Percentiles rank a stretch among this genome's conserved stretches.
These are phyloP conservation scores for Pandemis heparana DNA, from an alignment of 2,888 invertebrate genomes.

Conservation along the genomic window DNA sequence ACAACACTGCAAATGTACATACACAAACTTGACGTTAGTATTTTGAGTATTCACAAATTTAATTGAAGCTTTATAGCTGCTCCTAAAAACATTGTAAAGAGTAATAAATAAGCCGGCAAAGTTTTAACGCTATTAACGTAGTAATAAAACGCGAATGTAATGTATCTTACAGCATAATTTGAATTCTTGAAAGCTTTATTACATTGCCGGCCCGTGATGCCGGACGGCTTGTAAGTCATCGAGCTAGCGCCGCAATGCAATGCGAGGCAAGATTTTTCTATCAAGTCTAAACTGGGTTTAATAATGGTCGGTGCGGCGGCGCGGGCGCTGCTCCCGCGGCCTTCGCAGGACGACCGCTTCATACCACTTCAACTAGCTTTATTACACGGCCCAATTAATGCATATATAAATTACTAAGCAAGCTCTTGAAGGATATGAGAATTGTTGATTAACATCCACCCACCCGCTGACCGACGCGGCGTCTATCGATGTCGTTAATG, in stretches of 20 bases:
- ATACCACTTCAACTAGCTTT: background rate
- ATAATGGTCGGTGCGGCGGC: background rate
- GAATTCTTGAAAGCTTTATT: too few relatives aligned
- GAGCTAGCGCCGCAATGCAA: too few relatives aligned
- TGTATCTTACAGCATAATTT: background rate
- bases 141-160: background rate
- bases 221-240: too few relatives aligned
- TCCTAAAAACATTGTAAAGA: background rate
- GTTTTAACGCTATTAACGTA: background rate
- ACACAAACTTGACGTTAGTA: background rate
- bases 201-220: too few relatives aligned
- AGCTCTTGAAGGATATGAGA: too few relatives aligned
- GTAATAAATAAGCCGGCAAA: background rate
- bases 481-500: too few relatives aligned
- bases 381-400: background rate
- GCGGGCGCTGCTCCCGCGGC: constrained; percentile 8
- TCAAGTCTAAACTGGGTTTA: too few relatives aligned
- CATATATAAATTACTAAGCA: too few relatives aligned
- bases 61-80: background rate
- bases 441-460: too few relatives aligned
- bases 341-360: background rate
- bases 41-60: background rate
- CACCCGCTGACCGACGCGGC: too few relatives aligned
- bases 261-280: too few relatives aligned
- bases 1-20: background rate